phyloP scores from a whole-genome alignment of 2,113 vertebrate species.

The Vulpes ferrilata region DNA sequence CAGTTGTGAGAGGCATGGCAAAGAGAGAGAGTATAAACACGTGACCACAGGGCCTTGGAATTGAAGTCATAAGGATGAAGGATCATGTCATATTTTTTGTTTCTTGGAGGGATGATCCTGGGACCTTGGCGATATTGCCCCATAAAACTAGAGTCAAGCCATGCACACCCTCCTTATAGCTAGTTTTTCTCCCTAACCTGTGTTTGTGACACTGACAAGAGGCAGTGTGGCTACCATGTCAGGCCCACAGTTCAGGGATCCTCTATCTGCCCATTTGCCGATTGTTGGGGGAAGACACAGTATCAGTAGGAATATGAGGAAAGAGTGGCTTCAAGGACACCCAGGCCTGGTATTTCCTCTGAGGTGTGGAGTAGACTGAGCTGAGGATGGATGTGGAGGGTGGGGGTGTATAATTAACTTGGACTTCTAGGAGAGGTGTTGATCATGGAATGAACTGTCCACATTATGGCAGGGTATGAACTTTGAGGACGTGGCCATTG shows the following conservation, averaged over 20 bases:
- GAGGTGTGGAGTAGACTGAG: not conserved
- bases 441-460: not conserved
- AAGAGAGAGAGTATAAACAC: not conserved
- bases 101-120: not conserved
- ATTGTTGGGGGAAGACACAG: not conserved
- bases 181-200: not conserved
- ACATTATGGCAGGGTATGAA: conserved; percentile 10
- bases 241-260: not conserved
- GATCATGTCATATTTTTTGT: not conserved
- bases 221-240: not conserved
- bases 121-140: not conserved
- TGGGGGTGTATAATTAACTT: not conserved
- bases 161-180: not conserved
- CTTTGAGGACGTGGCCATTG: conserved; percentile 59
- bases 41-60: not conserved
- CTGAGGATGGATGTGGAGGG: not conserved
- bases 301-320: not conserved
- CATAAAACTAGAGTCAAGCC: not conserved
- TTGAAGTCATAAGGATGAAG: not conserved
- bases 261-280: not conserved
- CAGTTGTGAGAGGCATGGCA: not conserved
- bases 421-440: not conserved
- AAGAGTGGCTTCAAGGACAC: not conserved
- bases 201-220: not conserved
- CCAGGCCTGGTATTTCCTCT: not conserved